phyloP scores from a whole-genome alignment of 2,113 vertebrate species.

The Columbina picui region DNA sequence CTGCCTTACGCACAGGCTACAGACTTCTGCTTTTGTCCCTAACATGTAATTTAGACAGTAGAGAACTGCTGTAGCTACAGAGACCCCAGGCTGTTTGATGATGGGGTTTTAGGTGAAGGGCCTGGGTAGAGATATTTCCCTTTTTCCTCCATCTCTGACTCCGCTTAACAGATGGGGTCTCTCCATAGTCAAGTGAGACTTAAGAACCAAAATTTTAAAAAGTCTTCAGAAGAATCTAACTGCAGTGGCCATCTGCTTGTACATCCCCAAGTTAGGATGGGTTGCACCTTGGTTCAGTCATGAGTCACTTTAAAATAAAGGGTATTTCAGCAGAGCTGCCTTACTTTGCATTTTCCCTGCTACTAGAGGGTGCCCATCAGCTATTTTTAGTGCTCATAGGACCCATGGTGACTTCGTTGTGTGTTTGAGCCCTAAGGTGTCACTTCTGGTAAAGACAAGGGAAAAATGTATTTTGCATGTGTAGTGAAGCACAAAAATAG shows the following conservation, averaged over 20 bases:
- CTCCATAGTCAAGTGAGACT: neutral
- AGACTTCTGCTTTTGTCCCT: neutral
- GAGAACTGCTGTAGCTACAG: neutral
- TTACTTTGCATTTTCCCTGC: neutral
- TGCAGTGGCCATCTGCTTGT: neutral
- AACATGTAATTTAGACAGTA: neutral
- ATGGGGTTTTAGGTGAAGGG: neutral
- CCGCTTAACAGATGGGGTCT: neutral
- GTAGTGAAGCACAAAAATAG: accelerated
- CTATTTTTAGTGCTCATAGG: neutral
- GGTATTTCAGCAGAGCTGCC: neutral
- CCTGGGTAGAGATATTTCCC: neutral
- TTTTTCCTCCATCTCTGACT: neutral
- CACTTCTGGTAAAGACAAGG: neutral
- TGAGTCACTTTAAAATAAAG: neutral
- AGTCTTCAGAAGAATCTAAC: neutral
- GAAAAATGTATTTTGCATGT: neutral
- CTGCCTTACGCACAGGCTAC: neutral
- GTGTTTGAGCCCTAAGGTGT: neutral
- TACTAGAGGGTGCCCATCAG: neutral
- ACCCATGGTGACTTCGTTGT: neutral
- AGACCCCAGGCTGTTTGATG: neutral
- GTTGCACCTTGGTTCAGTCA: neutral
- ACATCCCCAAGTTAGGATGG: neutral
- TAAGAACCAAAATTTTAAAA: neutral